A percentile compares a stretch with the other conserved stretches of the same genome.
These are phyloP conservation scores for Pseudomyrmex concolor DNA, from an alignment of 1,140 invertebrate genomes.

Conservation along the genomic window DNA sequence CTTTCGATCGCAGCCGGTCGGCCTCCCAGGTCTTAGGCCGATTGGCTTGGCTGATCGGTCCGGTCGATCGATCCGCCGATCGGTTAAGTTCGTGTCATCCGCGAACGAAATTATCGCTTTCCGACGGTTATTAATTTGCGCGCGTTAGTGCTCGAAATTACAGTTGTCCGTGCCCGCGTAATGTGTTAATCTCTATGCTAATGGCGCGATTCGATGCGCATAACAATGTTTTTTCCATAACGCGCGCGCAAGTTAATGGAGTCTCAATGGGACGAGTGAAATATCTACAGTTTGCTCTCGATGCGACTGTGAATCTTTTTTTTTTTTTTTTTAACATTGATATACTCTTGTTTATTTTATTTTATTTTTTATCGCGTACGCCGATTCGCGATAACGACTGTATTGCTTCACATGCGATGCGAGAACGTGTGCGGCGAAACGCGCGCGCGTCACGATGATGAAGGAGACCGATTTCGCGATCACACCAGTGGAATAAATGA, in stretches of 20 bases:
- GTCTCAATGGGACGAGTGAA: neutral
- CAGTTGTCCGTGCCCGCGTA: conserved; percentile 30
- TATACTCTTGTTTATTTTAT: neutral
- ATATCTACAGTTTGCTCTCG: conserved; percentile 2
- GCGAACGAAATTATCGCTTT: conserved; percentile 54
- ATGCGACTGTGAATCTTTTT: neutral
- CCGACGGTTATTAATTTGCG: conserved; percentile 50
- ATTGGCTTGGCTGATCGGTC: neutral
- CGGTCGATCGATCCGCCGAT: neutral
- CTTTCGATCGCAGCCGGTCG: conserved; percentile 44
- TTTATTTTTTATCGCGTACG: neutral
- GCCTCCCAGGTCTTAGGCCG: conserved; percentile 5
- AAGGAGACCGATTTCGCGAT: conserved; percentile 24
- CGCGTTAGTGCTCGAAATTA: conserved; percentile 47
- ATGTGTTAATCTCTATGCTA: conserved; percentile 58
- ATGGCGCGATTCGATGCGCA: conserved; percentile 22
- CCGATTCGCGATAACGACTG: neutral
- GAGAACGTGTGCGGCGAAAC: too few species aligned
- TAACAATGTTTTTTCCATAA: conserved; percentile 25
- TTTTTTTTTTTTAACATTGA: conserved; percentile 7
- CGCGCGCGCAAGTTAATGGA: conserved; percentile 1
- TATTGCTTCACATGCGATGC: neutral
- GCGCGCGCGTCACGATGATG: neutral
- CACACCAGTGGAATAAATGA: conserved; percentile 34
- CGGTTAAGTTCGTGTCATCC: neutral